Evolutionary conservation across 2,113 vertebrate genomes (phyloP).

Genomic region (Siniperca knerii): DNA sequence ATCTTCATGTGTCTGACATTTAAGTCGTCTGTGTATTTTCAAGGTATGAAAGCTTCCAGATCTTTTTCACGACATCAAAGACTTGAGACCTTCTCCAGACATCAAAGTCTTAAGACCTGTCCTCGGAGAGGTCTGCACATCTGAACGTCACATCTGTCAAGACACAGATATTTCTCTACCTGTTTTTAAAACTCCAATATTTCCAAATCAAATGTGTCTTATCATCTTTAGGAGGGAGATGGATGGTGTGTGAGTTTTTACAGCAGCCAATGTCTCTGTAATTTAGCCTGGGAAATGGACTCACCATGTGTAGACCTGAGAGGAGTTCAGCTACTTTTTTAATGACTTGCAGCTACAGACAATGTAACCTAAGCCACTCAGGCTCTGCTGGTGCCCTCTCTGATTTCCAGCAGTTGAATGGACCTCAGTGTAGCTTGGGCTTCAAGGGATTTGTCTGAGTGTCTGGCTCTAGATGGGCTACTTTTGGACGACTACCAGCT

Average conservation of each 20-base stretch:
- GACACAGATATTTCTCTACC: constrained; percentile 9
- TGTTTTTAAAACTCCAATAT: constrained; percentile 15
- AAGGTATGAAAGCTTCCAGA: constrained; percentile 51
- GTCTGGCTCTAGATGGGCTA: constrained; percentile 37
- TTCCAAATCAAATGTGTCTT: constrained; percentile 27
- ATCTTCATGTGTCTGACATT: constrained; percentile 57
- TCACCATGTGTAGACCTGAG: constrained; percentile 69
- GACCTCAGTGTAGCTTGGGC: constrained; percentile 57
- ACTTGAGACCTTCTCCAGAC: constrained; percentile 60
- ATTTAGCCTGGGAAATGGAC: constrained; percentile 69
- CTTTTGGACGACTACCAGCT: constrained; percentile 61
- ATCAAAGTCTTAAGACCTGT: constrained; percentile 48
- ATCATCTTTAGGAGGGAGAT: constrained; percentile 9
- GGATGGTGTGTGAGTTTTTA: constrained; percentile 40
- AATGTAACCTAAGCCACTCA: constrained; percentile 68
- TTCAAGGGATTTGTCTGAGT: constrained; percentile 69
- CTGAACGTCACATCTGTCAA: constrained; percentile 35
- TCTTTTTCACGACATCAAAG: constrained; percentile 62
- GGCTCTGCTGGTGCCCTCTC: constrained; percentile 51
- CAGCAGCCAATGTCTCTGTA: constrained; percentile 28
- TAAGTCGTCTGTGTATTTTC: constrained; percentile 47
- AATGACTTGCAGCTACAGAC: constrained; percentile 70
- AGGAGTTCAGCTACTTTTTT: constrained; percentile 38
- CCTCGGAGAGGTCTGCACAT: constrained; percentile 41
- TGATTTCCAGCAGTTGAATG: constrained; percentile 64